Evolutionary conservation across 1,140 invertebrate genomes (phyloP), one percentile per base, ranked within the genome.

Genomic region (Mactra quadrangularis): DNA sequence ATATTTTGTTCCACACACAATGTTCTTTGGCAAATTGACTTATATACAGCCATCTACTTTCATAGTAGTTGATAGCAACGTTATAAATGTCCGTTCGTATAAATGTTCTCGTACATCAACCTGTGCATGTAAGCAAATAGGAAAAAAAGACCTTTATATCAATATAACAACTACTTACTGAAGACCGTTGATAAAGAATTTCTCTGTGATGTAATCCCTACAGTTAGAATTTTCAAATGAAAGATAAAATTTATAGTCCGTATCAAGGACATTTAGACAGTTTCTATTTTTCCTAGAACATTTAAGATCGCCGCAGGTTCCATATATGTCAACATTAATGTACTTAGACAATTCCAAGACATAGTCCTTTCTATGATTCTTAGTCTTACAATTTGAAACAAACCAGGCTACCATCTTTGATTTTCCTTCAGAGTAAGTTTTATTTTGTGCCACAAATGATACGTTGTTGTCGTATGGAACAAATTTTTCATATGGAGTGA

Each of bases 201-300:
- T 93, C 78, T 93, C 92, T 41, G 92, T 92, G 22, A 92, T 86
- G 74, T 93, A 93, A 66, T 92, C 88, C 62, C 83, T 57, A 82
- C 92, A 93, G 60, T 91, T 88, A 22, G 88, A 88, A 83, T 93
- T 93, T 75, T 92, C 91, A 83, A 93, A 92, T 1, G 90, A 81
- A 53, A 93, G 71, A 70, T 92, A 99, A 93, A 99, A 99, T 91
- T 99, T 99, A 93, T 99, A 99, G 62, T 98, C 96, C 53, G 94
- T 96, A 88, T 97, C 96, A 13, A 99, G 94, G 94, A 98, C 96
- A 47, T 97, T 96, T 88, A 98, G 96, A 89, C 97, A 99, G 85
- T 96, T 95, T 0, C 95, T 93, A 82, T 96, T 96, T n/a, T 95
- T 88, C 57, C 97, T 62, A 0, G 31, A 29, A 68, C 90, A 91